Evolutionary conservation across 1,140 invertebrate genomes (phyloP).

Genomic region (Cylas formicarius): DNA sequence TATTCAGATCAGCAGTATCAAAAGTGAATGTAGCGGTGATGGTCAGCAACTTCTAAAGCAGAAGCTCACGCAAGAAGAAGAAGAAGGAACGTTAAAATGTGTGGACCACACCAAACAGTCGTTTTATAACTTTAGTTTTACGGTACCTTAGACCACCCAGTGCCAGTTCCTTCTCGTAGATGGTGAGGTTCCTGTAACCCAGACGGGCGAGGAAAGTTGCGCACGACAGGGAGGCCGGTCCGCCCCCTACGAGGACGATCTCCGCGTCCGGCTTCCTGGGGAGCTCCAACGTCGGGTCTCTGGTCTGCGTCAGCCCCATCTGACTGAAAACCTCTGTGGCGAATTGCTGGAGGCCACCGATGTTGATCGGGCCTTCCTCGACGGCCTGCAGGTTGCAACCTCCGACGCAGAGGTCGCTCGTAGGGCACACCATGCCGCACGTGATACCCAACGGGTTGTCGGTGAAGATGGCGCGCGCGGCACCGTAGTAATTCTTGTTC

Average conservation of each 20-base stretch:
- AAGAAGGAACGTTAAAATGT: no score
- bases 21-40: no score
- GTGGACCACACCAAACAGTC: no score
- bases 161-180: slow-evolving; percentile 86
- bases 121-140: no score
- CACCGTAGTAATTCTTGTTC: slow-evolving; percentile 95
- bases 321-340: slow-evolving; percentile 92
- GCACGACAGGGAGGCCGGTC: slow-evolving; percentile 94
- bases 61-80: no score
- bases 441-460: slow-evolving; percentile 95
- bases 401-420: slow-evolving; percentile 95
- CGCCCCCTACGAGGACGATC: slow-evolving; percentile 88
- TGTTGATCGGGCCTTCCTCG: slow-evolving; percentile 97
- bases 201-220: slow-evolving; percentile 90
- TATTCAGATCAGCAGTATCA: no score
- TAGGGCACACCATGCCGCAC: slow-evolving; percentile 99
- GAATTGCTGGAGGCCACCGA: slow-evolving; percentile 96
- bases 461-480: slow-evolving; percentile 92
- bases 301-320: slow-evolving; percentile 85
- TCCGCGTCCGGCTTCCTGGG: slow-evolving; percentile 58
- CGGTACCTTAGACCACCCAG: slow-evolving; percentile 86
- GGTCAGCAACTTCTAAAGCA: no score
- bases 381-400: slow-evolving; percentile 92
- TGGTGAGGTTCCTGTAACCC: slow-evolving; percentile 84
- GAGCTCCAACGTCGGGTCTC: slow-evolving; percentile 58